Evolutionary conservation across 2,888 invertebrate species (phyloP), one percentile per base, ranked within the genome.

Genomic region (Fragum whitleyi): DNA sequence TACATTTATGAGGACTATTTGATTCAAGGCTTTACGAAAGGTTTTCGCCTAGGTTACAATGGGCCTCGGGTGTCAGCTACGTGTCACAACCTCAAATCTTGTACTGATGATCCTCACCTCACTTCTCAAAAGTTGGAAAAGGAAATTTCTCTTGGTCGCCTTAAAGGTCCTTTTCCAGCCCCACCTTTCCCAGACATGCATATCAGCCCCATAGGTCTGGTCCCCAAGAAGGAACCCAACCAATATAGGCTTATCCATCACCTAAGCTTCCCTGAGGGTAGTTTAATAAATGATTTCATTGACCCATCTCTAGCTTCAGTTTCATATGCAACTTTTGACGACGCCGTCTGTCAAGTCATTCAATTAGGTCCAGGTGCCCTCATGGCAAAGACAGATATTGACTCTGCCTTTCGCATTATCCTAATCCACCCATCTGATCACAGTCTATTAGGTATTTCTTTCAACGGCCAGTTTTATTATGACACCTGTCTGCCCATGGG

Each of bases 401-500:
- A 79, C 7, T 74, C 77, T 6, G 81, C 82, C n/a, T 86, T 79
- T 42, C 71, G 81, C 0, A 26, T 82, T 2, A 80, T 84, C 23
- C 80, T 83, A 1, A 74, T 81, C 32, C 78, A 75, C 28, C 79
- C 75, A 7, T 28, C 57, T 23, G 83, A 85, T 57, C 72, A 85
- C 61, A 59, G 73, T 11, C 55, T 86, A 7, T 57, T 86, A 2
- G 85, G 84, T 9, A 51, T 86, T 21, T 23, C 72, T 36, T 79
- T 74, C 16, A 32, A 75, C 0, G 67, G 26, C n/a, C 1, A 53
- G 1, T 83, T 21, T 67, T 86, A 77, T 61, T 83, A 51, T 62
- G 83, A 86, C 29, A 73, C 28, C 19, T 76, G 74, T 36, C 59
- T 85, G 1, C 81, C 77, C 1, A 83, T 86, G 79, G 83, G 86